Evolutionary conservation across 2,113 vertebrate species (phyloP), one percentile per base, ranked within the genome.

Genomic region (Hiodon tergisus): DNA sequence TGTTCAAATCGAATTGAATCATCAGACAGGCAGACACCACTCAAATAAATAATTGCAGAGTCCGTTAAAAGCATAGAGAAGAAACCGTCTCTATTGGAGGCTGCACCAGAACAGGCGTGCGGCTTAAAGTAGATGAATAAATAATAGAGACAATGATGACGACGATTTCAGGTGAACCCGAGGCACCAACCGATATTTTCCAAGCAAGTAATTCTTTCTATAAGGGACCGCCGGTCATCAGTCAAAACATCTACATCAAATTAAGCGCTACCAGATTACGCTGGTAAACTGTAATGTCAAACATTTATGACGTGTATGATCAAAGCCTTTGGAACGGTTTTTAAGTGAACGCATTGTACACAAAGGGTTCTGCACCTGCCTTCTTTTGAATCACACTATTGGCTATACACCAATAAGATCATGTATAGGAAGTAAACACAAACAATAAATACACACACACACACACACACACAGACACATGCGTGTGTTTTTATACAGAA

Each of bases 401-500:
- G 7, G 9, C 9, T 11, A 59, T 4, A 9, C 9, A 11, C 14
- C 9, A 59, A 59, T 9, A 11, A 3, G 58, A 9, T 6, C 58
- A 59, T 11, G 14, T 59, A 14, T 11, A 59, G 14, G 14, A 59
- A 9, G 58, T 14, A 0, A 67, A 67, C 31, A 67, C 46, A 67
- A 6, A 10, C 17, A 11, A 59, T 8, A 50, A 2, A 54, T 17
- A 52, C 53, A 48, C 54, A 59, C 57, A 69, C 48, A 51, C 65
- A 68, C 71, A 61, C 11, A 59, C 75, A 68, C 78, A 76, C 73
- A 72, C 48, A 68, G 55, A 51, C 11, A 89, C 86, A 92, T 94
- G 90, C 93, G 91, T 93, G 94, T 94, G 93, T 91, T 95, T 91
- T 90, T 82, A 84, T 77, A 88, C 82, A 88, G 82, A 80, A 83